Conservation (phyloP, 2,797 vertebrate species). For the Lepus townsendii region DNA sequence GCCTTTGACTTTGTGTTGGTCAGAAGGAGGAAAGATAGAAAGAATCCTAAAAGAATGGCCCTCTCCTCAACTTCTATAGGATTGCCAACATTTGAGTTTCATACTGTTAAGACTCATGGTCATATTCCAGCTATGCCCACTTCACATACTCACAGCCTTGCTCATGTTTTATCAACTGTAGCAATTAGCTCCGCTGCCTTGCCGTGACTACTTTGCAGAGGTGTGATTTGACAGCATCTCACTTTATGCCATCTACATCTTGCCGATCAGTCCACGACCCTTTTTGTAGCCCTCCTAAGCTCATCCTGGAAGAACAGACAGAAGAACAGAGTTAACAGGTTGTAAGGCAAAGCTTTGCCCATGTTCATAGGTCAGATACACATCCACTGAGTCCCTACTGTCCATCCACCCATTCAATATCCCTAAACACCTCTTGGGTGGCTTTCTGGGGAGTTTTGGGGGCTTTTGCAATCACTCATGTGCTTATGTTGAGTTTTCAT, state of each 20-base stretch:
- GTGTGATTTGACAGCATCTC: background rate
- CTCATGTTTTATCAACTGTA: background rate
- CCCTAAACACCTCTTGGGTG: background rate
- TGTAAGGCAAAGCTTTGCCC: background rate
- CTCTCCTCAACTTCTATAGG: background rate
- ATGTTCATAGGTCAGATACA: background rate
- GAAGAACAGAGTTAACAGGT: background rate
- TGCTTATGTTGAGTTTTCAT: background rate
- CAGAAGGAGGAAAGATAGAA: conserved; percentile 28
- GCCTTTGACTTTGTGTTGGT: conserved; percentile 54
- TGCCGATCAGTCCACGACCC: background rate
- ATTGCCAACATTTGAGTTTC: background rate
- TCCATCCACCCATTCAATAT: background rate
- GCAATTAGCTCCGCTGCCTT: background rate
- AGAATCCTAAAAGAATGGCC: background rate
- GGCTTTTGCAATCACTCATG: background rate
- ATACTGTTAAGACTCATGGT: background rate
- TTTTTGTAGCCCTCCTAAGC: background rate
- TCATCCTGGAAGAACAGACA: background rate
- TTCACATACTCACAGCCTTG: background rate
- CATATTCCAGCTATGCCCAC: background rate
- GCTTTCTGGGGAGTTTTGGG: background rate
- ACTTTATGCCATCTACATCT: background rate
- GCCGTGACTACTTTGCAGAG: background rate
- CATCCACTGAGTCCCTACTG: background rate